Conservation (phyloP, 2,113 vertebrate species). For the Toxotes jaculatrix region DNA sequence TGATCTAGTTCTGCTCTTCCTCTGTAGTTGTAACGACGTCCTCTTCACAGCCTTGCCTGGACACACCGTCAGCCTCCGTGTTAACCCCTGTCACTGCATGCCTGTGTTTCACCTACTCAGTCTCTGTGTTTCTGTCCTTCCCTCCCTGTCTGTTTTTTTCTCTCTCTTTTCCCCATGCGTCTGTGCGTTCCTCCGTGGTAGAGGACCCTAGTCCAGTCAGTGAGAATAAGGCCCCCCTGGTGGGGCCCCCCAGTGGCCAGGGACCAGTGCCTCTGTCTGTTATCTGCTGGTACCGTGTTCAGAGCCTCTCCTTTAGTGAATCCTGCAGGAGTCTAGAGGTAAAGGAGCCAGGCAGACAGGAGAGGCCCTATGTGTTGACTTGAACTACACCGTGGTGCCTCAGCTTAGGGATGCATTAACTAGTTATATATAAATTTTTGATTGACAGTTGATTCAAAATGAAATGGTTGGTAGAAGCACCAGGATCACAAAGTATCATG, state of each 20-base stretch:
- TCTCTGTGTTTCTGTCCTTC: slow-evolving; percentile 81
- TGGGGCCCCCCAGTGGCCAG: slow-evolving; percentile 87
- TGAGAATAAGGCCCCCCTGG: slow-evolving; percentile 84
- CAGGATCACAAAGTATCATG: background rate
- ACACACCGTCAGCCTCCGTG: slow-evolving; percentile 60
- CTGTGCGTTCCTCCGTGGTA: slow-evolving; percentile 82
- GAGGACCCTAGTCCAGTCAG: slow-evolving; percentile 89
- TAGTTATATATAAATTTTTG: background rate
- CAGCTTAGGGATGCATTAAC: background rate
- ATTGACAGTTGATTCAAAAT: background rate
- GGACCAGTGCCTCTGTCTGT: slow-evolving; percentile 87
- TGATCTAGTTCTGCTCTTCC: slow-evolving; percentile 70
- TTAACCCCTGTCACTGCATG: slow-evolving; percentile 78
- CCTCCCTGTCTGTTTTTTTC: slow-evolving; percentile 76
- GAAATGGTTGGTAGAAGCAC: background rate
- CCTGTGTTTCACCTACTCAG: slow-evolving; percentile 80
- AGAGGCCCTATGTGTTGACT: slow-evolving; percentile 56
- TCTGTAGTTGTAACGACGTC: slow-evolving; percentile 71
- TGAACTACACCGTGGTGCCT: slow-evolving; percentile 2
- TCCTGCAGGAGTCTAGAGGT: slow-evolving; percentile 90
- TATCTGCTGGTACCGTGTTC: slow-evolving; percentile 90
- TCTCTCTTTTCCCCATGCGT: slow-evolving; percentile 69
- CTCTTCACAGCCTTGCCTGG: slow-evolving; percentile 79
- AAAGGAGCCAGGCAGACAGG: slow-evolving; percentile 82
- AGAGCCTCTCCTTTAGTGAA: slow-evolving; percentile 91